Base-by-base conservation (phyloP, 2,888 invertebrate genomes). In the Cyclophora punctaria region DNA sequence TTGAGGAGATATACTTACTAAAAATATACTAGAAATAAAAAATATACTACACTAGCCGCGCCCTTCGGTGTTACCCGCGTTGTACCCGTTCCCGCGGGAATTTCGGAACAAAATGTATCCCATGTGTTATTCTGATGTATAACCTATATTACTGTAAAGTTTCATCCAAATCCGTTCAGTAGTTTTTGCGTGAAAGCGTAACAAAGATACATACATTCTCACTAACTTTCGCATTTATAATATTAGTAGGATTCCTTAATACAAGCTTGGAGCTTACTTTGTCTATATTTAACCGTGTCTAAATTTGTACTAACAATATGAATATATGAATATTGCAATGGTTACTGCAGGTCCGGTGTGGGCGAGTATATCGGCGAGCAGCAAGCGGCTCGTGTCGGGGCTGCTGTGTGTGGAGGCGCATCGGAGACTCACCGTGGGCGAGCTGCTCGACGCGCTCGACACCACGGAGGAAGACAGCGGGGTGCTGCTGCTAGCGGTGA, bases 371-470 rank as follows among this genome's bases (percentile, higher is more conserved):
- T 95, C 96, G 0, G 67, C 80, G 0, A 91, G 92, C 53, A 96
- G 95, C 45, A 96, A 95, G 76, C 88, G 91, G 33, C 90, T 97
- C 0, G 93, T 95, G 5, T 81, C 90, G 60, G 93, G 95, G 0
- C 85, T 98, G 50, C 82, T 98, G 47, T 93, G 94, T 0, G 94
- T 96, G 4, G 94, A 97, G 67, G 94, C 96, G 0, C 83, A 88
- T 44, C 89, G 92, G 52, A 89, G 97, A 47, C 83, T 95, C 56
- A 91, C 92, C 3, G 92, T 95, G 78, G 71, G 78, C 34, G 92
- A 93, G 53, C 84, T 97, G 50, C 78, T 91, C 6, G 80, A 81
- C n/a, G 93, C 69, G 7, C 64, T 85, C 2, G 58, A 66, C 50
- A 47, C 51, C n/a, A 52, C 56, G 40, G 59, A 60, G 0, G 67